Base-by-base conservation (phyloP, 2,113 vertebrate species). In the Callaeas wilsoni region DNA sequence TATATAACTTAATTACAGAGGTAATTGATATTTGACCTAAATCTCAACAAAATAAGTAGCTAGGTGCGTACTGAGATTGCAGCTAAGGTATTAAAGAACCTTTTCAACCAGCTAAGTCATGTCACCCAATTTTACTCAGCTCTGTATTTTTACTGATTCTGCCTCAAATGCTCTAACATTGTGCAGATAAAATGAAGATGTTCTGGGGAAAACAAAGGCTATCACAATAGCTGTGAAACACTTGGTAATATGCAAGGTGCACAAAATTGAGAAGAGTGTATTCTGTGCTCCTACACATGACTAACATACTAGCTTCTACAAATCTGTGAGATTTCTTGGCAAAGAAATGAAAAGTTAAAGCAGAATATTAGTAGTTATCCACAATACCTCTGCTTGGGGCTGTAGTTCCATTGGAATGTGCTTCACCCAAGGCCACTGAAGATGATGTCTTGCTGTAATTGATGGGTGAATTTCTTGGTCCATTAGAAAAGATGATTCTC, bases 21-120 rank as follows among this genome's bases (percentile, higher is more conserved):
- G 32, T 87, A 97, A 95, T 95, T 97, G 92, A 92, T 97, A 96
- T 97, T 97, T 97, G 96, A 97, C 96, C 91, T 55, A 95, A 96
- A 88, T 90, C 39, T 97, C 87, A 90, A 94, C 71, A 96, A 97
- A 96, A 94, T 93, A 95, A 94, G 79, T 90, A 15, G 10, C 23
- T 95, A 94, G 92, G 55, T 89, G 85, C 93, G 29, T 81, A 69
- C 18, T 91, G 89, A 97, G 76, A 86, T 93, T 96, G 80, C 47
- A 81, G 63, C 85, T 91, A 95, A 96, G 88, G 95, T 87, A 85
- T 32, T 27, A 59, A 53, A 62, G 46, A 63, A 59, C 68, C 29
- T 92, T 57, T 83, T 90, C 70, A 50, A 30, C 29, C 75, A 64
- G 20, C 32, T 85, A 88, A 83, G 83, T 52, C 53, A 71, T 44